Conservation (phyloP, 2,797 vertebrate genomes). For the Falco cherrug region DNA sequence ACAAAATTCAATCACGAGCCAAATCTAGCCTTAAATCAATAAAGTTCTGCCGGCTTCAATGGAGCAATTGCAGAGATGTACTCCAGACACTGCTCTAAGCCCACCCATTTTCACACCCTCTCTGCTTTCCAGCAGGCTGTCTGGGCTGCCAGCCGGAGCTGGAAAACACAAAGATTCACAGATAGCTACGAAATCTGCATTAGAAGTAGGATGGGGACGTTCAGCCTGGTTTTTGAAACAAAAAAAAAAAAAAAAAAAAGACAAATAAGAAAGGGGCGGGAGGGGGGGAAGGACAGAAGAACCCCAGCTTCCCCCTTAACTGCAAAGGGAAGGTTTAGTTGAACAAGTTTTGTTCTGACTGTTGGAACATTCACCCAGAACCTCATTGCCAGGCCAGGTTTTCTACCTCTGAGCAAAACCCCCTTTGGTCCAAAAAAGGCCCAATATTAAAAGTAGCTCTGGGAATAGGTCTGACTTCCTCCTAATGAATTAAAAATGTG, state of each 20-base stretch:
- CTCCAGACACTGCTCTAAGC: not conserved
- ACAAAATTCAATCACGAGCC: not conserved
- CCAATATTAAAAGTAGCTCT: not conserved
- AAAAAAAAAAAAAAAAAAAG: not conserved
- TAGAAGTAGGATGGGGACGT: not conserved
- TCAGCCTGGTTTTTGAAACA: not conserved
- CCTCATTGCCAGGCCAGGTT: not conserved
- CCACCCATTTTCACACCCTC: slow-evolving; percentile 31
- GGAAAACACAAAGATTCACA: slow-evolving; percentile 1
- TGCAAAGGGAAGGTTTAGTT: not conserved
- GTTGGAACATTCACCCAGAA: not conserved
- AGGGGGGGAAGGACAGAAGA: not conserved
- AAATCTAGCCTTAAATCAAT: slow-evolving; percentile 37
- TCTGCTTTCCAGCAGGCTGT: not conserved
- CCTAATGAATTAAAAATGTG: slow-evolving; percentile 41
- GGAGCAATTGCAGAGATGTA: not conserved
- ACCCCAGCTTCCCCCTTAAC: not conserved
- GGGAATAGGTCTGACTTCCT: slow-evolving; percentile 2
- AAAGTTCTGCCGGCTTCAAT: not conserved
- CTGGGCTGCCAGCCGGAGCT: not conserved
- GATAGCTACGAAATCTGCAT: not conserved
- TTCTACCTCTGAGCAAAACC: not conserved
- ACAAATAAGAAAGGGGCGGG: too few species aligned
- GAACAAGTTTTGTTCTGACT: not conserved
- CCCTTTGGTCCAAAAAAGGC: not conserved